Evolutionary conservation across 2,888 invertebrate species (phyloP), one percentile per base, ranked within the genome.

Genomic region (Pristionchus mayeri): DNA sequence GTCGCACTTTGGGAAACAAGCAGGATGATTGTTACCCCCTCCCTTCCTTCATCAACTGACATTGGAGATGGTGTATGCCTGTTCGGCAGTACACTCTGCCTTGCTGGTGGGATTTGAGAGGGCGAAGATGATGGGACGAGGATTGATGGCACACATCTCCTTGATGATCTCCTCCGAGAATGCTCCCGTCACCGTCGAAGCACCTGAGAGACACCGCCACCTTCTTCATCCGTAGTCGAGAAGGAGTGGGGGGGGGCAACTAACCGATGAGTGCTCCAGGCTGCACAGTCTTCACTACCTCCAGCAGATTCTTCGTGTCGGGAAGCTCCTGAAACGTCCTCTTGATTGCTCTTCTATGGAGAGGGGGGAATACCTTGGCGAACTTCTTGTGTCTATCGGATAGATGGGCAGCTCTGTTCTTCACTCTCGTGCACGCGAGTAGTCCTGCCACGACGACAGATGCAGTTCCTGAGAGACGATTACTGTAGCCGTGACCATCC

Each of bases 81-180:
- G 95, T 93, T 97, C 97, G n/a, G 99, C 99, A n/a, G 99, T 98
- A 93, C 99, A 99, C 94, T 99, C 99, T 0, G 99, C 97, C 94
- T 98, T 98, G 93, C 95, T 95, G 84, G 99, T 99, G 84, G 99
- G 99, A 94, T 99, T 99, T 93, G 98, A 98, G 76, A 99, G 95
- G 18, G 99, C 98, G 94, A 99, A 99, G 90, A 99, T 96, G 87
- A 99, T 95, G 2, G 99, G 99, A 84, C 95, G 94, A 34, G 95
- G 95, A 94, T 97, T 97, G 93, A 95, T 95, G 82, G 94, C 94
- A 21, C 95, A 97, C 98, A 99, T 98, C 92, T 95, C 95, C 91
- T 95, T 94, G 84, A 99, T 94, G 91, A 99, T 96, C 89, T 95
- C 95, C 34, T 95, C 94, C 0, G 96, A 97, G 94, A 99, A 99